phyloP scores from a whole-genome alignment of 1,140 invertebrate genomes.

The Apis florea region DNA sequence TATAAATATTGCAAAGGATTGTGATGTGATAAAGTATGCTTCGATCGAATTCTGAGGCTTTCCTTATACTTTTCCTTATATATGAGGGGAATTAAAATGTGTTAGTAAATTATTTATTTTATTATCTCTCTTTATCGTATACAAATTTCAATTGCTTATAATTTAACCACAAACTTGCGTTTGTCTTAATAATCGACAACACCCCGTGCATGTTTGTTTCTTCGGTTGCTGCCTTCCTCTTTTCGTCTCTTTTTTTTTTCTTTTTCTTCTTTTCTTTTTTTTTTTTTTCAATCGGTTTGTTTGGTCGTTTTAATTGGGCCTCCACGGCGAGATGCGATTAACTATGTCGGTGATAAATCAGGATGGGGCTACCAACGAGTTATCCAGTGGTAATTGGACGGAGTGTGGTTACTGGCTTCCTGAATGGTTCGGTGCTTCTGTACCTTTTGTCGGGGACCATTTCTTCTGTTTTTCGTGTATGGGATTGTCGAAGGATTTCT shows the following conservation, averaged over 20 bases:
- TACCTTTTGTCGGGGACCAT: background rate
- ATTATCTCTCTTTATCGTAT: too few relatives aligned
- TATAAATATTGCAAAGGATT: too few relatives aligned
- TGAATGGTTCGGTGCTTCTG: background rate
- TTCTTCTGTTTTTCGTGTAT: conserved; percentile 3
- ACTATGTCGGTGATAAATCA: conserved; percentile 2
- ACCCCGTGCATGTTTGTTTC: background rate
- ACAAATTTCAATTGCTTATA: too few relatives aligned
- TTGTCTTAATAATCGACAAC: too few relatives aligned
- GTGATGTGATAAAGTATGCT: too few relatives aligned
- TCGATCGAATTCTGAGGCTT: too few relatives aligned
- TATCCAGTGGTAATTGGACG: conserved; percentile 25
- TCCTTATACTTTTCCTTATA: too few relatives aligned
- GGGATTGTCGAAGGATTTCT: background rate
- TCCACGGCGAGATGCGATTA: conserved; percentile 1
- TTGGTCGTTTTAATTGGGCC: background rate
- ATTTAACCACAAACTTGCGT: too few relatives aligned
- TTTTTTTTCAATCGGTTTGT: background rate
- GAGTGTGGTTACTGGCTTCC: background rate
- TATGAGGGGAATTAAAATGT: too few relatives aligned
- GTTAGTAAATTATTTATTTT: too few relatives aligned
- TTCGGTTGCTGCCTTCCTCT: background rate
- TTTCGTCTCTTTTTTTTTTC: background rate
- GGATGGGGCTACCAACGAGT: background rate
- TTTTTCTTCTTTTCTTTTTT: background rate